These are phyloP conservation scores for Drosophila kurseongensis DNA, from an alignment of 1,140 invertebrate genomes.

Conservation along the genomic window DNA sequence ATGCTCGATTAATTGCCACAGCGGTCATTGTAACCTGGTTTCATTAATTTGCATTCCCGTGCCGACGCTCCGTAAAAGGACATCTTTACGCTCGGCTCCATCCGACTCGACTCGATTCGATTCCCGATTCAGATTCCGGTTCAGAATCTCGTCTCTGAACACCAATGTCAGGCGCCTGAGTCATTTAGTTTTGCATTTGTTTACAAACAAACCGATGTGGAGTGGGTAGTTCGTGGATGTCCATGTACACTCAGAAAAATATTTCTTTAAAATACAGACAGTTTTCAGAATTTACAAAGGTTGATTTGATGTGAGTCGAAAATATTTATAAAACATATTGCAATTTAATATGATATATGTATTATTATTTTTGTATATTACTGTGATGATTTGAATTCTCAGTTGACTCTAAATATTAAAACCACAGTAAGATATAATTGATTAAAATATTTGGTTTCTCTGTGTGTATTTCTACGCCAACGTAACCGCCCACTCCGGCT, in stretches of 20 bases:
- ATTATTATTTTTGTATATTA: no score
- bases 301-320: no score
- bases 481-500: slow-evolving; percentile 26
- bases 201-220: slow-evolving; percentile 68
- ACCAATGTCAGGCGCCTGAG: slow-evolving; percentile 57
- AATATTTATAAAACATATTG: no score
- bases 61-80: slow-evolving; percentile 33
- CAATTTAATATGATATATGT: no score
- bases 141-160: slow-evolving; percentile 9
- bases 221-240: slow-evolving; percentile 18
- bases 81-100: slow-evolving; percentile 12
- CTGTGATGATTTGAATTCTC: no score
- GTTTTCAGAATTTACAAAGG: no score
- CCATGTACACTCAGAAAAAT: neutral
- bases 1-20: slow-evolving; percentile 1
- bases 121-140: slow-evolving; percentile 1
- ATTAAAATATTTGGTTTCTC: neutral
- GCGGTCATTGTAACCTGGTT: slow-evolving; percentile 5
- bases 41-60: slow-evolving; percentile 20
- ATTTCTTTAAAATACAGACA: no score
- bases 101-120: slow-evolving; percentile 12
- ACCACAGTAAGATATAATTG: neutral
- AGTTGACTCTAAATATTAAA: no score
- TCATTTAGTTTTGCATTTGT: slow-evolving; percentile 65
- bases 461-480: slow-evolving; percentile 25